phyloP scores from a whole-genome alignment of 2,113 vertebrate species.

The Toxostoma redivivum region DNA sequence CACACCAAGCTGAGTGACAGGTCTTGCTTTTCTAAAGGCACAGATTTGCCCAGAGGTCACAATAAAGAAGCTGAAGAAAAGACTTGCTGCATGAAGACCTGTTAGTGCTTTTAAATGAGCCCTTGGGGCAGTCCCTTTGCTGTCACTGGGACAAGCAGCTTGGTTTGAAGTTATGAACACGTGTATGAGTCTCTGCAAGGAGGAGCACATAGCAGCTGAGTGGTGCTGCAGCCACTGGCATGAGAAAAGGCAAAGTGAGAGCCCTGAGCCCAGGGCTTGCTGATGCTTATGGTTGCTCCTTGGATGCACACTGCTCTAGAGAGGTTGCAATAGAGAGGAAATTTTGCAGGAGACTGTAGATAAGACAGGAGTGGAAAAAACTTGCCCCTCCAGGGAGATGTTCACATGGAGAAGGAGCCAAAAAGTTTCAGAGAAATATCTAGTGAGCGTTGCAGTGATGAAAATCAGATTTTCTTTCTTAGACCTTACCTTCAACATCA shows the following conservation, averaged over 20 bases:
- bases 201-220: not conserved
- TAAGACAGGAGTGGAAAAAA: not conserved
- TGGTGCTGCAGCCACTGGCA: not conserved
- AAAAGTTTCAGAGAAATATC: not conserved
- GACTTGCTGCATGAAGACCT: not conserved
- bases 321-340: not conserved
- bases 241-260: not conserved
- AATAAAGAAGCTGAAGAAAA: not conserved
- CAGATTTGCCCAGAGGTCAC: not conserved
- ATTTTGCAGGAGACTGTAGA: not conserved
- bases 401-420: not conserved
- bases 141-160: not conserved
- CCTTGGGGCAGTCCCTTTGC: not conserved
- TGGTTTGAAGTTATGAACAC: not conserved
- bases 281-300: accelerated
- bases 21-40: not conserved
- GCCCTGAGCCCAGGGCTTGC: not conserved
- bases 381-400: not conserved
- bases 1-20: not conserved
- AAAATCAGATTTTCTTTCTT: not conserved
- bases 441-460: not conserved
- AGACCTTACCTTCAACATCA: not conserved
- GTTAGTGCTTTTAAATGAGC: not conserved
- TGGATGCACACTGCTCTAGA: not conserved
- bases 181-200: not conserved